Evolutionary conservation across 35 echinoderm and acorn worm species (phyloP), one percentile per base, ranked within the genome.

Genomic region (Ophiothrix spiculata): DNA sequence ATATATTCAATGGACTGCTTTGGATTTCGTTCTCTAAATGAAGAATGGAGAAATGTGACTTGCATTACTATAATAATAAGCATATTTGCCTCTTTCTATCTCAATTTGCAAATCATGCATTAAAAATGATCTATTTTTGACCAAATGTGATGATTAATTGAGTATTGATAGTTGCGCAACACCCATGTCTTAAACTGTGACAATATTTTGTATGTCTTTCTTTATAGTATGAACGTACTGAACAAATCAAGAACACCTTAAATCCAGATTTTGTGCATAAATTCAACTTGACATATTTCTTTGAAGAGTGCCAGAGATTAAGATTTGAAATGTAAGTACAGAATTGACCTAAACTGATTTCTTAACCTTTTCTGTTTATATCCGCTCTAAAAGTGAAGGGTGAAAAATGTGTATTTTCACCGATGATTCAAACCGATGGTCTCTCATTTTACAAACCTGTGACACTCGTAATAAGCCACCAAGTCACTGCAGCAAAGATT

Each of bases 281-380:
- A 75, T 93, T 94, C 85, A 93, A 42, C 81, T 39, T 98, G 40
- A 93, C 91, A 25, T 98, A 93, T 56, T 90, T 80, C 85, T 98
- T 98, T 91, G 95, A 98, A 82, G 95, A 98, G 46, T 88, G 91
- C 45, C 95, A 98, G 64, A 84, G 86, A 42, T 81, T 98, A 54
- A 90, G 91, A 85, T 98, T 98, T 93, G 95, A 98, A 91, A 86
- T 98, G 95, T 98, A 77, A 93, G 95, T 98, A 23, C n/a, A 28
- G 2, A 16, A 25, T 40, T 82, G 46, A n/a, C n/a, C 11, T 74
- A 74, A 25, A 8, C 64, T 11, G 25, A 74, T 74, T 12, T 25
- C 25, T 8, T 74, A 0, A 17, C 31, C 1, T 37, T 14, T 0
- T 41, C 13, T 23, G 39, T 0, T 41, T 41, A 19, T 25, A 39